These are phyloP conservation scores for Caerostris darwini DNA, from an alignment of 1,140 invertebrate species.

Conservation along the genomic window DNA sequence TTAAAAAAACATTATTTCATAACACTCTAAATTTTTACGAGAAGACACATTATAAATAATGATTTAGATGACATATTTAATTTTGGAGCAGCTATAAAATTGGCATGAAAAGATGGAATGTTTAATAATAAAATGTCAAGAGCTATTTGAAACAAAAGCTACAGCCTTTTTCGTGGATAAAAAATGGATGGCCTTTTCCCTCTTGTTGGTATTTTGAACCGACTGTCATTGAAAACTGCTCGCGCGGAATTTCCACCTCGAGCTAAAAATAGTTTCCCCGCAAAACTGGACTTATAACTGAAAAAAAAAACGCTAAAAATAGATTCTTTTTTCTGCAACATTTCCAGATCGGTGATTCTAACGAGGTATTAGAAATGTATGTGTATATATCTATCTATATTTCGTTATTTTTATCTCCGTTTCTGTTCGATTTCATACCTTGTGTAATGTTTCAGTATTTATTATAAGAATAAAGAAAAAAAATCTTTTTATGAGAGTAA, in stretches of 20 bases:
- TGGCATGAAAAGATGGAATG: not conserved
- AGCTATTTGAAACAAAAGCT: not conserved
- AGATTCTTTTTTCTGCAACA: slow-evolving; percentile 10
- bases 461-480: no score
- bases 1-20: not conserved
- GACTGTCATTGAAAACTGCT: not conserved
- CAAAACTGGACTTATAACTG: not conserved
- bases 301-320: not conserved
- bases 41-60: not conserved
- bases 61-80: not conserved
- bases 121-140: slow-evolving; percentile 14
- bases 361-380: not conserved
- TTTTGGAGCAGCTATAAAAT: not conserved
- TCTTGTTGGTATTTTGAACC: not conserved
- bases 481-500: no score
- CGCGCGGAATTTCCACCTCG: not conserved
- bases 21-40: not conserved
- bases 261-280: not conserved
- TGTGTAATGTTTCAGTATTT: no score
- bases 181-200: not conserved
- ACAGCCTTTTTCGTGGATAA: not conserved
- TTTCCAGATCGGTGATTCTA: not conserved
- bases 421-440: no score
- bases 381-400: not conserved
- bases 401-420: no score